Percentiles rank a stretch among this genome's conserved stretches.
phyloP scores from a whole-genome alignment of 2,888 invertebrate genomes.

The Caenorhabditis sp. region DNA sequence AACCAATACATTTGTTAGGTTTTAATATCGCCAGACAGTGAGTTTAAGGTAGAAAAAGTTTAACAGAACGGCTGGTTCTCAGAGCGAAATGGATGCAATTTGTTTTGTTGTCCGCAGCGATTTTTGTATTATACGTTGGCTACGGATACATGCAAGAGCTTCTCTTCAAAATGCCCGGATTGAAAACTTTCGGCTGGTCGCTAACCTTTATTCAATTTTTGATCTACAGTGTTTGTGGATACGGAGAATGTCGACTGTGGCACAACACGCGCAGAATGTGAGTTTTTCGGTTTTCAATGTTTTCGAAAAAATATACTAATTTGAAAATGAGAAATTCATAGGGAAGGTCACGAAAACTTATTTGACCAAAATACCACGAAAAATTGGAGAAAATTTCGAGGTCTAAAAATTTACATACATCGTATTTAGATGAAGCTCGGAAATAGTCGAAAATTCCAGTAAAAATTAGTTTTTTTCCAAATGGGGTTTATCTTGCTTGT shows the following conservation, averaged over 20 bases:
- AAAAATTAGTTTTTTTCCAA: no score
- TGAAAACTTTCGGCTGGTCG: constrained; percentile 88
- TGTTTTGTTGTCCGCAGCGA: constrained; percentile 80
- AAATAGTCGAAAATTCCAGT: no score
- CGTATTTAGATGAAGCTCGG: no score
- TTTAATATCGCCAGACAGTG: constrained; percentile 56
- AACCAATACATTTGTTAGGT: constrained; percentile 53
- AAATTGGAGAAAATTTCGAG: no score
- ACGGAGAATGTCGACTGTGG: constrained; percentile 77
- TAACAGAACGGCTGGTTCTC: constrained; percentile 16
- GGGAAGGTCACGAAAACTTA: background rate
- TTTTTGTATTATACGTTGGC: constrained; percentile 85
- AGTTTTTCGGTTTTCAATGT: constrained; percentile 39
- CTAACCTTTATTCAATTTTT: constrained; percentile 89
- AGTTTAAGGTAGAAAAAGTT: constrained; percentile 3
- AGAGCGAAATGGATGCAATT: constrained; percentile 64
- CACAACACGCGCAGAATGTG: constrained; percentile 75
- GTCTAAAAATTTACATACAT: no score
- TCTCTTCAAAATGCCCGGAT: constrained; percentile 88
- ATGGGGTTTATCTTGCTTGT: no score
- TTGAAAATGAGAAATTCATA: background rate
- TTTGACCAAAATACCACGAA: no score
- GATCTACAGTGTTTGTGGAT: constrained; percentile 84
- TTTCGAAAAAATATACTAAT: background rate
- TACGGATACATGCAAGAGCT: constrained; percentile 88